Evolutionary conservation across 2,113 vertebrate genomes (phyloP).

Genomic region (Phrynosoma platyrhinos): DNA sequence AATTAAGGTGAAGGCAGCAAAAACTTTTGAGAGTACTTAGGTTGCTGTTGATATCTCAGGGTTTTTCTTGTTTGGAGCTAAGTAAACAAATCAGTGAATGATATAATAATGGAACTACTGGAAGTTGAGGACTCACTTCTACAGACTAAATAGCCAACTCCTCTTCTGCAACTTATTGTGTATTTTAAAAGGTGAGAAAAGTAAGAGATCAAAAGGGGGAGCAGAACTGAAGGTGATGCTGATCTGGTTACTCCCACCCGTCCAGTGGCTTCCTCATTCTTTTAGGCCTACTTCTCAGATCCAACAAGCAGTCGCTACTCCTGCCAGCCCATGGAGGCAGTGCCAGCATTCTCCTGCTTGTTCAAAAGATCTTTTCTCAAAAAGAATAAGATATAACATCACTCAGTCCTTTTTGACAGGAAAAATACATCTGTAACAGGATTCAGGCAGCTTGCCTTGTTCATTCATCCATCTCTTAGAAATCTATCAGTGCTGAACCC

Average conservation of each 20-base stretch:
- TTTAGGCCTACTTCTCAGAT: neutral
- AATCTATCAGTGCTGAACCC: constrained; percentile 37
- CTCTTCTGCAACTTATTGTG: neutral
- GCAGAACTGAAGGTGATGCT: neutral
- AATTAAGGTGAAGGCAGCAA: neutral
- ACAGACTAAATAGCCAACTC: neutral
- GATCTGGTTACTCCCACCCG: too few species aligned
- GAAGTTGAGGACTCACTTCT: neutral
- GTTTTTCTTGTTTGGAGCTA: neutral
- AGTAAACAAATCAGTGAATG: neutral
- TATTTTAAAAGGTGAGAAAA: neutral
- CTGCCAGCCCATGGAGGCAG: neutral
- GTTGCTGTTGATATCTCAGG: neutral
- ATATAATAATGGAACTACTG: neutral
- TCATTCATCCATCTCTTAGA: constrained; percentile 61
- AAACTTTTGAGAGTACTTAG: neutral
- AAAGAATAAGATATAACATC: constrained; percentile 31
- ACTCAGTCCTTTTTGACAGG: neutral
- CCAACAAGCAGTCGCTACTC: neutral
- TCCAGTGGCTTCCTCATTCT: too few species aligned
- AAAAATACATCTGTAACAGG: constrained; percentile 42
- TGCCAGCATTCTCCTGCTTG: constrained; percentile 17
- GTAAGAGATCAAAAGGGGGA: too few species aligned
- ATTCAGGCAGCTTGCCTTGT: constrained; percentile 45
- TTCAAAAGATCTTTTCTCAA: constrained; percentile 24